phyloP scores from a whole-genome alignment of 2,113 vertebrate species.

The Pristiophorus japonicus region DNA sequence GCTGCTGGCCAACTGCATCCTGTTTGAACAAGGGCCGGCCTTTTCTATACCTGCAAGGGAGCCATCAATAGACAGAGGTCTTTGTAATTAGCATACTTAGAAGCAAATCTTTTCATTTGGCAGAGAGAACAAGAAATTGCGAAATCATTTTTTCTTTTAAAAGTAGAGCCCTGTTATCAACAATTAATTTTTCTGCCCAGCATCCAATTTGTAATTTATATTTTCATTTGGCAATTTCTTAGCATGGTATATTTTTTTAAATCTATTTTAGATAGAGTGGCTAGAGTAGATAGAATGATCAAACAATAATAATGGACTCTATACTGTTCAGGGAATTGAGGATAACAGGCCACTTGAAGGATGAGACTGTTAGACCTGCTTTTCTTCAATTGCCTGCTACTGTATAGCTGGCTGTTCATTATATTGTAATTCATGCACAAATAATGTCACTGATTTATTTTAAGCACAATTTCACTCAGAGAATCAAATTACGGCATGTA shows the following conservation, averaged over 20 bases:
- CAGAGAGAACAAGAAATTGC: not conserved
- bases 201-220: not conserved
- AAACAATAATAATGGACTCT: conserved; percentile 2
- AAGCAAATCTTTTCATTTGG: not conserved
- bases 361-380: not conserved
- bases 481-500: not conserved
- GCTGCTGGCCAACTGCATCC: not conserved
- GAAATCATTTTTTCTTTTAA: not conserved
- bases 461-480: conserved; percentile 14
- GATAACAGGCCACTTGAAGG: not conserved
- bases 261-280: not conserved
- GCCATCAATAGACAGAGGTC: not conserved
- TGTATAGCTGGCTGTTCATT: not conserved
- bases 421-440: not conserved
- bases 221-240: not conserved
- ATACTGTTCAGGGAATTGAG: not conserved
- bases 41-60: not conserved
- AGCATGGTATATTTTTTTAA: not conserved
- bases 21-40: not conserved
- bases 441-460: conserved; percentile 22
- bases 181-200: not conserved
- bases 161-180: not conserved
- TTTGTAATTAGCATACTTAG: not conserved
- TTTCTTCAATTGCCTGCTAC: not conserved
- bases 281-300: not conserved